Conservation (phyloP, 2,113 vertebrate genomes). For the Motacilla alba region DNA sequence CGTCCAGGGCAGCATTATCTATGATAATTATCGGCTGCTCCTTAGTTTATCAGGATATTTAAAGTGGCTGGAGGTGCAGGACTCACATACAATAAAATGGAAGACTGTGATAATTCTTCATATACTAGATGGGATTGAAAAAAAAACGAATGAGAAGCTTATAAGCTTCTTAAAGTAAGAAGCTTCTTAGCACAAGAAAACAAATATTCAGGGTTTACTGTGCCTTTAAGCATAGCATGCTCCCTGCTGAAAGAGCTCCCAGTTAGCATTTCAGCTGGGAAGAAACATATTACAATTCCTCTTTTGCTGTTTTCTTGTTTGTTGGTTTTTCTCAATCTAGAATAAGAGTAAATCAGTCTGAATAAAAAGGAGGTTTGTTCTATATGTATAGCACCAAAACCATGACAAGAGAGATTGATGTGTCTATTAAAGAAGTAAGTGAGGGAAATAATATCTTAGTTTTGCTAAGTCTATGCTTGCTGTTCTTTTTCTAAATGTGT, state of each 20-base stretch:
- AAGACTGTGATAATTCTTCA: background rate
- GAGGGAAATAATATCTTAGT: conserved; percentile 11
- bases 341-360: background rate
- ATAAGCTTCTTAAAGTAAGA: background rate
- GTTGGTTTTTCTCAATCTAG: background rate
- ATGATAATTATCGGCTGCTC: background rate
- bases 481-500: background rate
- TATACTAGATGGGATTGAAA: background rate
- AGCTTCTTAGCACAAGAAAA: background rate
- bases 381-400: background rate
- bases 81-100: background rate
- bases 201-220: background rate
- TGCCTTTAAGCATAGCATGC: background rate
- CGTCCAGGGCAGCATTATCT: background rate
- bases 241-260: background rate
- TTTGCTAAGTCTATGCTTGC: background rate
- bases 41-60: background rate
- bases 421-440: conserved; percentile 30
- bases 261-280: background rate
- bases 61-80: background rate
- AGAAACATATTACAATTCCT: background rate
- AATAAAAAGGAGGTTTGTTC: background rate
- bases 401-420: conserved; percentile 32
- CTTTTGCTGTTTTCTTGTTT: background rate
- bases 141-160: background rate